Conservation (phyloP, 2,113 vertebrate species). For the Uria lomvia region DNA sequence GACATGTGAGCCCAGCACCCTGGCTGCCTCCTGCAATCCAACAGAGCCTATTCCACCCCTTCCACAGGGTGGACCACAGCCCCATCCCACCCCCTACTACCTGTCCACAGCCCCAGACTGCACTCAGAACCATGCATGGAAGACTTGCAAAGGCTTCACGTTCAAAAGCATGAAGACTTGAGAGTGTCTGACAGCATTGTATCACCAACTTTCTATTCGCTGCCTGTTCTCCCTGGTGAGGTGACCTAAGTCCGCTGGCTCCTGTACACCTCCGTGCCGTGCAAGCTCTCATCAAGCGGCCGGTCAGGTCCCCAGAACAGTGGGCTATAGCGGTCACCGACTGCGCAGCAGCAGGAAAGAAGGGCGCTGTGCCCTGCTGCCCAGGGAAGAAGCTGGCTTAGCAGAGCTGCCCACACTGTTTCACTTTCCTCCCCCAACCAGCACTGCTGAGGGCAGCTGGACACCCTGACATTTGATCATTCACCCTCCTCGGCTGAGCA, state of each 20-base stretch:
- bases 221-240: not conserved
- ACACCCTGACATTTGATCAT: too few relatives aligned
- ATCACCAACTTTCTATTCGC: not conserved
- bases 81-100: not conserved
- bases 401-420: not conserved
- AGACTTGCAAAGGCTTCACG: not conserved
- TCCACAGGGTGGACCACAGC: not conserved
- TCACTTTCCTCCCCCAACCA: too few relatives aligned
- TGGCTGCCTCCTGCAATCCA: not conserved
- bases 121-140: rapidly evolving
- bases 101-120: not conserved
- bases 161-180: not conserved
- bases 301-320: rapidly evolving
- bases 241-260: rapidly evolving
- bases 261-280: rapidly evolving
- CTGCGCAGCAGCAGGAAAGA: not conserved
- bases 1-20: not conserved
- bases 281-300: too few relatives aligned
- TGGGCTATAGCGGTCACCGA: rapidly evolving
- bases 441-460: not conserved
- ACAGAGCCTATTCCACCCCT: not conserved
- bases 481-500: not conserved
- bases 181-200: rapidly evolving
- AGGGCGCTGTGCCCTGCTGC: not conserved
- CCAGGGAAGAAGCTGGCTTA: not conserved